A percentile compares a stretch with the other conserved stretches of the same genome.
These are phyloP conservation scores for Stenchaetothrips biformis DNA, from an alignment of 2,888 invertebrate species.

Conservation along the genomic window DNA sequence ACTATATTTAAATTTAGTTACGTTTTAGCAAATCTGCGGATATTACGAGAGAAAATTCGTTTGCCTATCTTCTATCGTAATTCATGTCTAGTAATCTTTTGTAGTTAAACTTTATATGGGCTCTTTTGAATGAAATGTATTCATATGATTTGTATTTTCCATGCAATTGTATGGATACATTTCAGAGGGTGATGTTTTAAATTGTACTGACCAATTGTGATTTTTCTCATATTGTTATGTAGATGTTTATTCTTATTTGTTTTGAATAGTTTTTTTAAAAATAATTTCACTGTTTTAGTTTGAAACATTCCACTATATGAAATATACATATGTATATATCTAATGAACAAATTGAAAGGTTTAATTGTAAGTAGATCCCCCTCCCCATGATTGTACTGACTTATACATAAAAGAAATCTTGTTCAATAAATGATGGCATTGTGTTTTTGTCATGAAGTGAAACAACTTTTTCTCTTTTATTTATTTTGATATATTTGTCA, in stretches of 20 bases:
- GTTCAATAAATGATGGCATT: conserved; percentile 25
- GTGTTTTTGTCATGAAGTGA: conserved; percentile 23
- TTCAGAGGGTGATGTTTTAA: conserved; percentile 23
- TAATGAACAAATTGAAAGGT: conserved; percentile 25
- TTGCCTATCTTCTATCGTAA: conserved; percentile 23
- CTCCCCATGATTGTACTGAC: conserved; percentile 24
- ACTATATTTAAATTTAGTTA: conserved; percentile 25
- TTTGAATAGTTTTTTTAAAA: conserved; percentile 22
- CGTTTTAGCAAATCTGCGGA: conserved; percentile 21
- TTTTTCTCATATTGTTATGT: conserved; percentile 25
- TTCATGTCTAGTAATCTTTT: conserved; percentile 25
- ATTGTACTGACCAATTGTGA: conserved; percentile 25
- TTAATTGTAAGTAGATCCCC: conserved; percentile 23
- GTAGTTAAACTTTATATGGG: conserved; percentile 23
- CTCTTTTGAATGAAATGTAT: conserved; percentile 25
- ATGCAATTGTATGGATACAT: conserved; percentile 11
- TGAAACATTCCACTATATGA: conserved; percentile 25
- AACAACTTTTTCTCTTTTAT: not conserved
- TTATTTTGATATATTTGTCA: no score
- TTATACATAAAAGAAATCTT: conserved; percentile 24
- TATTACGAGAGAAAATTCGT: conserved; percentile 22
- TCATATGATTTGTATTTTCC: conserved; percentile 15
- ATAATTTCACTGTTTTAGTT: conserved; percentile 25
- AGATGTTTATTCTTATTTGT: conserved; percentile 25
- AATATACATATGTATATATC: conserved; percentile 25